A percentile compares a stretch with the other conserved stretches of the same genome.
These are phyloP conservation scores for Brachionus angularis DNA, from an alignment of 1,140 invertebrate species.

Conservation along the genomic window DNA sequence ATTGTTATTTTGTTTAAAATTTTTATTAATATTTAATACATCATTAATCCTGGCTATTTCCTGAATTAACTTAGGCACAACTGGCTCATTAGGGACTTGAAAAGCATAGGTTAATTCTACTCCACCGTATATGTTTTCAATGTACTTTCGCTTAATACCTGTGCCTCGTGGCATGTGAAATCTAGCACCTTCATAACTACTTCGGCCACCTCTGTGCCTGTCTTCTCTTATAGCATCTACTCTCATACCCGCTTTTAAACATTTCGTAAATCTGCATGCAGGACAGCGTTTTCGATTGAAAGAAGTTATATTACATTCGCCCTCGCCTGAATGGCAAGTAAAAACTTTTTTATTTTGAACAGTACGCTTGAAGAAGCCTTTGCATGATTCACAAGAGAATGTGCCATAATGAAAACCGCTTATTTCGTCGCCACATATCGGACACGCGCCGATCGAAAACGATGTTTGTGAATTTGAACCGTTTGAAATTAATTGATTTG, in stretches of 20 bases:
- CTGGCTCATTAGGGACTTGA: slow-evolving; percentile 44
- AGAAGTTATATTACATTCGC: slow-evolving; percentile 80
- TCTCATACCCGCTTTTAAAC: slow-evolving; percentile 91
- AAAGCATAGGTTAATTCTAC: slow-evolving; percentile 43
- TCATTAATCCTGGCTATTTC: slow-evolving; percentile 43
- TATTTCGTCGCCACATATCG: slow-evolving; percentile 89
- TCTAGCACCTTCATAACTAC: slow-evolving; percentile 69
- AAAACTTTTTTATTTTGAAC: slow-evolving; percentile 96
- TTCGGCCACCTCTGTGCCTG: slow-evolving; percentile 83
- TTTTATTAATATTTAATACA: too few species aligned
- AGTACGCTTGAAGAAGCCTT: slow-evolving; percentile 95
- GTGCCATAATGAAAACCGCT: slow-evolving; percentile 64
- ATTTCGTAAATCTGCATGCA: slow-evolving; percentile 93
- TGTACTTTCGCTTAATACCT: slow-evolving; percentile 46
- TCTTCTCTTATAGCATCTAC: slow-evolving; percentile 92
- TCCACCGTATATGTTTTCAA: slow-evolving; percentile 39
- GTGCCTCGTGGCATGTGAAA: slow-evolving; percentile 45
- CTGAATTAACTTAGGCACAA: slow-evolving; percentile 9
- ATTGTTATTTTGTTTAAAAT: too few species aligned
- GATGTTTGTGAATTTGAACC: too few species aligned
- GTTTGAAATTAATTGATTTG: too few species aligned
- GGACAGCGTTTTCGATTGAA: slow-evolving; percentile 92
- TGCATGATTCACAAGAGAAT: slow-evolving; percentile 91
- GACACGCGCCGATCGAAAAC: slow-evolving; percentile 74
- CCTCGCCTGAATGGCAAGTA: slow-evolving; percentile 74